phyloP scores from a whole-genome alignment of 2,113 vertebrate genomes.

The Cyprinus carpio region DNA sequence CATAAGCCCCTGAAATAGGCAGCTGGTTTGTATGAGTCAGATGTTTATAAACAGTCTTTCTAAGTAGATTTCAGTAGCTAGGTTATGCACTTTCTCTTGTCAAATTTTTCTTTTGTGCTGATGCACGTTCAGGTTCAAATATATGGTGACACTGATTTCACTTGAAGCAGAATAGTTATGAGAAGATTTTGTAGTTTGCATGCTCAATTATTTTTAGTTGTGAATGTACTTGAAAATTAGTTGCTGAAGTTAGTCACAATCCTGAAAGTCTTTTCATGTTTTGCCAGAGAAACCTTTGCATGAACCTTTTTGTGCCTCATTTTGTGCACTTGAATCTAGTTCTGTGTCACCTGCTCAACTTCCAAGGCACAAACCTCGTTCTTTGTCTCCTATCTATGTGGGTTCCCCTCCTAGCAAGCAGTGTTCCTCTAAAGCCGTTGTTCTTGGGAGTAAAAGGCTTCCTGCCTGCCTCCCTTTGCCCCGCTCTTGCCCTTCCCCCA shows the following conservation, averaged over 20 bases:
- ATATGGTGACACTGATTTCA: background rate
- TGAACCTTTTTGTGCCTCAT: background rate
- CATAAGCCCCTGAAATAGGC: slow-evolving; percentile 58
- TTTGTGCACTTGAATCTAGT: background rate
- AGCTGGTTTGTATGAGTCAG: slow-evolving; percentile 62
- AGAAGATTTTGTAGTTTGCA: background rate
- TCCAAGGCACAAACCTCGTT: slow-evolving; percentile 57
- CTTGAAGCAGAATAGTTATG: background rate
- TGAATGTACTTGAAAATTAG: background rate
- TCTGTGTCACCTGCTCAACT: slow-evolving; percentile 58
- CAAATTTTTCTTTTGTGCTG: background rate
- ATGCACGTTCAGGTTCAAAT: background rate
- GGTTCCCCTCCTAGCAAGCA: slow-evolving; percentile 61
- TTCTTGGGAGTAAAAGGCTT: slow-evolving; percentile 75
- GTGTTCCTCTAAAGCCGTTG: slow-evolving; percentile 63
- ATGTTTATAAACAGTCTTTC: slow-evolving; percentile 62
- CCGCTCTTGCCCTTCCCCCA: slow-evolving; percentile 43
- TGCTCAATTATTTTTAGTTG: background rate
- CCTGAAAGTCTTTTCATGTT: background rate
- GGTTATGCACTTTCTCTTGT: background rate
- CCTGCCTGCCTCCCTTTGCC: slow-evolving; percentile 61
- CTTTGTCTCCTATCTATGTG: slow-evolving; percentile 45
- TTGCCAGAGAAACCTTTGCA: background rate
- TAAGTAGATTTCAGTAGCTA: slow-evolving; percentile 54
- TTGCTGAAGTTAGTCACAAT: background rate